Conservation (phyloP, 2,113 vertebrate genomes). For the Numida meleagris region DNA sequence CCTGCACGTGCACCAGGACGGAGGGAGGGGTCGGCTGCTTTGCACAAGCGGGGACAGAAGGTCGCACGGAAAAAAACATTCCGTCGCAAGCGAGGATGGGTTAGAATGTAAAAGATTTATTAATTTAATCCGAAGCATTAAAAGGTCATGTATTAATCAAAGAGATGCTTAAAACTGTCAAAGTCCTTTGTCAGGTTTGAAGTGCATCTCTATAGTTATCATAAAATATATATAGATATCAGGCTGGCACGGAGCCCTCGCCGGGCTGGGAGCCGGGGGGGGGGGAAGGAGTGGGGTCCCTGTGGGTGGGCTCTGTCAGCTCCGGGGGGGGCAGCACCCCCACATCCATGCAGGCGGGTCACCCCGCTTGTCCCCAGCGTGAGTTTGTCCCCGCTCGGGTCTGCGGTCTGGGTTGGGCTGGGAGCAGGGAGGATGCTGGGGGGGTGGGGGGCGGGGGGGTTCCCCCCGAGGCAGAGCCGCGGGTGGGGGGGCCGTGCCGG, state of each 20-base stretch:
- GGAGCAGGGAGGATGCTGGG: neutral
- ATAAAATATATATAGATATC: slow-evolving; percentile 59
- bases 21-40: neutral
- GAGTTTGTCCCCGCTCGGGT: neutral
- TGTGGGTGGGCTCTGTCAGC: rapidly evolving
- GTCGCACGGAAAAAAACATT: neutral
- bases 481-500: rapidly evolving
- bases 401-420: neutral
- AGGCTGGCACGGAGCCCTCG: slow-evolving; percentile 33
- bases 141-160: slow-evolving; percentile 70
- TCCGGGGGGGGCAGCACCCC: neutral
- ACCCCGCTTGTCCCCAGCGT: no score
- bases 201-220: slow-evolving; percentile 56
- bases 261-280: neutral
- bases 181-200: slow-evolving; percentile 62
- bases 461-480: no score
- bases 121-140: slow-evolving; percentile 61
- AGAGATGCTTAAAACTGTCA: slow-evolving; percentile 66
- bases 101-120: slow-evolving; percentile 58
- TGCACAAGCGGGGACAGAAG: neutral
- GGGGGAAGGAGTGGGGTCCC: neutral
- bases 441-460: neutral
- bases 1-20: rapidly evolving
- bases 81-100: neutral
- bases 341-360: rapidly evolving